These are phyloP conservation scores for Microctenopoma lineatum DNA, from an alignment of 2,797 vertebrate genomes.

Conservation along the genomic window DNA sequence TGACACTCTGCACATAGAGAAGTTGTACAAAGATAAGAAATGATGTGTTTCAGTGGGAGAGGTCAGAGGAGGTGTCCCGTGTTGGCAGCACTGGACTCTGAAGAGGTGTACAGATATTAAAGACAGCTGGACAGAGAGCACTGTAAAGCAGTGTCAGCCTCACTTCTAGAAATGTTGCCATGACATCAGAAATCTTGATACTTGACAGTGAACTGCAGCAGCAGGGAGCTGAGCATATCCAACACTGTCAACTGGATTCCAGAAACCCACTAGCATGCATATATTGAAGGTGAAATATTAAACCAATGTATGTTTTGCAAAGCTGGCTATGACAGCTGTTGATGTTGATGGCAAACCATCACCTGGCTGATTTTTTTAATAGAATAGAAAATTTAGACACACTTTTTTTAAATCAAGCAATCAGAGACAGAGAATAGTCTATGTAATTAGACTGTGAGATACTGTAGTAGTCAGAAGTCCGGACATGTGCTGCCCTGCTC, in stretches of 20 bases:
- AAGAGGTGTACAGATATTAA: slow-evolving; percentile 38
- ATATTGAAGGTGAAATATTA: neutral
- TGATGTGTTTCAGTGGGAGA: slow-evolving; percentile 33
- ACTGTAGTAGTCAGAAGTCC: slow-evolving; percentile 47
- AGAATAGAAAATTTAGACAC: neutral
- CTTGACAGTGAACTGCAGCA: slow-evolving; percentile 8
- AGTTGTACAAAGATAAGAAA: slow-evolving; percentile 34
- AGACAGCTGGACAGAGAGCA: slow-evolving; percentile 26
- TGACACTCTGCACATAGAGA: slow-evolving; percentile 12
- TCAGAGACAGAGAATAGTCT: slow-evolving; percentile 11
- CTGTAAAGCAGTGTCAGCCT: slow-evolving; percentile 22
- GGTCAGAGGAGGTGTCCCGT: slow-evolving; percentile 49
- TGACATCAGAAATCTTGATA: slow-evolving; percentile 19
- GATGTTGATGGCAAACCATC: neutral
- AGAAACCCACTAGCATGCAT: neutral
- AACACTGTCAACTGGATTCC: slow-evolving; percentile 6
- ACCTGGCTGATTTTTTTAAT: neutral
- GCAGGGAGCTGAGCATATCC: neutral
- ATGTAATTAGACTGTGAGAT: slow-evolving; percentile 44
- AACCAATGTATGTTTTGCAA: neutral
- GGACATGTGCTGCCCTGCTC: slow-evolving; percentile 46
- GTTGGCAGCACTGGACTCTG: slow-evolving; percentile 26
- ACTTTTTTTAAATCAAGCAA: neutral
- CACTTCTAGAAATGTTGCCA: slow-evolving; percentile 20
- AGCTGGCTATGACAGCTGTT: neutral